A percentile compares a stretch with the other conserved stretches of the same genome.
phyloP scores from a whole-genome alignment of 2,797 vertebrate species.

The Chelmon rostratus region DNA sequence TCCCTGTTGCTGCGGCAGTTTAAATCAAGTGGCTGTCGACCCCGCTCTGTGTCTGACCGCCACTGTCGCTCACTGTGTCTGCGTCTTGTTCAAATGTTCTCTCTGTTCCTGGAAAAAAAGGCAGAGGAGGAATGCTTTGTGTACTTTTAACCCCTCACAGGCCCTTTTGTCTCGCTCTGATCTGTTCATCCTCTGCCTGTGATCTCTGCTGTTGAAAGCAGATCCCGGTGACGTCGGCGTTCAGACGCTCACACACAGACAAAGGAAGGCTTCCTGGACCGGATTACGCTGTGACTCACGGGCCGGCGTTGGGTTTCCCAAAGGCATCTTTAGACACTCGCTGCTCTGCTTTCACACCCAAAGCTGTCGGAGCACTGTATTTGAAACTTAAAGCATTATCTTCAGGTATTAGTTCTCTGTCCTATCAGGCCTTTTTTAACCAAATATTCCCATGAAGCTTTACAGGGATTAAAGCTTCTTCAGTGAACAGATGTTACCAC shows the following conservation, averaged over 20 bases:
- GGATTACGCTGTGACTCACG: slow-evolving; percentile 54
- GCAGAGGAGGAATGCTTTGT: slow-evolving; percentile 64
- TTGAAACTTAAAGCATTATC: neutral
- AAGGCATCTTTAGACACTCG: slow-evolving; percentile 49
- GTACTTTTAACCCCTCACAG: slow-evolving; percentile 66
- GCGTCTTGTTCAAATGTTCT: slow-evolving; percentile 48
- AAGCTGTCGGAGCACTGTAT: neutral
- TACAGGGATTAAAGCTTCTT: neutral
- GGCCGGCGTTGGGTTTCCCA: slow-evolving; percentile 33
- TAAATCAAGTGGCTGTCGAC: too few species aligned
- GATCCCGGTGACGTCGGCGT: slow-evolving; percentile 53
- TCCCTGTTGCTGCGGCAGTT: too few species aligned
- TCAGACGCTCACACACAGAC: slow-evolving; percentile 32
- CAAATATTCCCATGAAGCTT: neutral
- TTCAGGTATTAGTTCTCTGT: neutral
- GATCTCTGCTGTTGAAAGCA: slow-evolving; percentile 62
- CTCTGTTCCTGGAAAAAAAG: slow-evolving; percentile 56
- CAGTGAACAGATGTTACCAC: neutral
- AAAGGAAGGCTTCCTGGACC: slow-evolving; percentile 47
- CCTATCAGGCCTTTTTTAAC: neutral
- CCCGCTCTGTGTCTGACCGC: slow-evolving; percentile 4
- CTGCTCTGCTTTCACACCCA: slow-evolving; percentile 17
- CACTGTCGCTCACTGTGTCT: slow-evolving; percentile 22
- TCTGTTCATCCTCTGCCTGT: slow-evolving; percentile 64
- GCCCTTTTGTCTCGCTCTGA: slow-evolving; percentile 59